Evolutionary conservation across 2,888 invertebrate genomes (phyloP).

Genomic region (Eupithecia subumbrata): DNA sequence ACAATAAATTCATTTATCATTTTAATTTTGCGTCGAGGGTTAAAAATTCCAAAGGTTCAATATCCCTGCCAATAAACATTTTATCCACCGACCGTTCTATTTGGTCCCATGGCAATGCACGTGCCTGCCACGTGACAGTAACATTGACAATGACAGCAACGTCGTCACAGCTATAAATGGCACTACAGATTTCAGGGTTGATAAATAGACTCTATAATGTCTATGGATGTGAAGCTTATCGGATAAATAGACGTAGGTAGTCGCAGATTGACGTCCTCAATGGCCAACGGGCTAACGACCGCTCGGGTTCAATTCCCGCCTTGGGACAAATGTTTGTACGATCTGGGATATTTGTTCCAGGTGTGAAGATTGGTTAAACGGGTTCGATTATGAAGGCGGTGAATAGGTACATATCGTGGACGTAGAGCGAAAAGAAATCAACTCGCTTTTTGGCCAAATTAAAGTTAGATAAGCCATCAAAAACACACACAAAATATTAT

Average conservation of each 20-base stretch:
- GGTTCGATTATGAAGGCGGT: no score
- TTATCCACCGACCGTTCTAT: not conserved
- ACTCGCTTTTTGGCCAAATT: no score
- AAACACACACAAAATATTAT: no score
- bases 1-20: no score
- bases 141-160: slow-evolving; percentile 33
- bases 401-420: no score
- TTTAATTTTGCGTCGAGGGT: not conserved
- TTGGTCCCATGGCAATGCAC: not conserved
- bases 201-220: not conserved
- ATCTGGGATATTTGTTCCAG: no score
- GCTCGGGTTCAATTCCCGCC: no score
- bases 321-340: no score
- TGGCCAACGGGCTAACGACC: no score
- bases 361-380: no score
- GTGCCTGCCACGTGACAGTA: slow-evolving; percentile 14
- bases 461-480: no score
- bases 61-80: not conserved
- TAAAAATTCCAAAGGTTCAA: not conserved
- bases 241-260: not conserved
- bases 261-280: not conserved
- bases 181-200: slow-evolving; percentile 1
- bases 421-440: no score
- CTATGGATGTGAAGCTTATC: not conserved
- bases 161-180: slow-evolving; percentile 31